Conservation (phyloP, 2,888 invertebrate genomes). For the Himalopsyche tibetana region DNA sequence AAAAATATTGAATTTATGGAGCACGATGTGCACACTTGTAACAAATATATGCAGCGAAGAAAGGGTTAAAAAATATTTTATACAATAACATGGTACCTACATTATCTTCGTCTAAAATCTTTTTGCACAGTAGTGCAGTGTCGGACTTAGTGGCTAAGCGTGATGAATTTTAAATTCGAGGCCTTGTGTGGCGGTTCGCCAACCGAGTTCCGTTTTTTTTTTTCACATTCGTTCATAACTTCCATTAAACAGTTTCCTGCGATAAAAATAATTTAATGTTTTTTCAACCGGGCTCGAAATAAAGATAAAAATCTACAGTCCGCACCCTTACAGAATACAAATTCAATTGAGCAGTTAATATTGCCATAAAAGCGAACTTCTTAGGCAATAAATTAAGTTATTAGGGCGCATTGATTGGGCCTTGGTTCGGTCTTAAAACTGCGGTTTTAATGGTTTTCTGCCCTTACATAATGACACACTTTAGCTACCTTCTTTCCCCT, state of each 20-base stretch:
- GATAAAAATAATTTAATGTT: slow-evolving; percentile 34
- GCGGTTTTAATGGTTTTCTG: background rate
- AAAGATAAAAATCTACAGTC: slow-evolving; percentile 26
- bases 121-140: slow-evolving; percentile 1
- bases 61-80: too few relatives aligned
- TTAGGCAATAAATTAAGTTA: slow-evolving; percentile 21
- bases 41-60: too few relatives aligned
- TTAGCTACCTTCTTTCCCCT: too few relatives aligned
- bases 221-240: slow-evolving; percentile 24
- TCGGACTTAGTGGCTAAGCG: background rate
- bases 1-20: too few relatives aligned
- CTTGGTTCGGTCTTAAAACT: background rate
- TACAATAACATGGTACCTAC: background rate
- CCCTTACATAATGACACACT: background rate
- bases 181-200: background rate
- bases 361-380: slow-evolving; percentile 24
- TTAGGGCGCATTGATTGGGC: slow-evolving; percentile 14
- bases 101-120: background rate
- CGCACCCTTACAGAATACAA: slow-evolving; percentile 5
- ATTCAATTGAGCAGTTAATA: slow-evolving; percentile 34
- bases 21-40: too few relatives aligned
- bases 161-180: slow-evolving; percentile 16
- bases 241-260: slow-evolving; percentile 27
- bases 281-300: slow-evolving; percentile 22
- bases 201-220: background rate